Base-by-base conservation (phyloP, 2,888 invertebrate species). In the Andrena bicolor region DNA sequence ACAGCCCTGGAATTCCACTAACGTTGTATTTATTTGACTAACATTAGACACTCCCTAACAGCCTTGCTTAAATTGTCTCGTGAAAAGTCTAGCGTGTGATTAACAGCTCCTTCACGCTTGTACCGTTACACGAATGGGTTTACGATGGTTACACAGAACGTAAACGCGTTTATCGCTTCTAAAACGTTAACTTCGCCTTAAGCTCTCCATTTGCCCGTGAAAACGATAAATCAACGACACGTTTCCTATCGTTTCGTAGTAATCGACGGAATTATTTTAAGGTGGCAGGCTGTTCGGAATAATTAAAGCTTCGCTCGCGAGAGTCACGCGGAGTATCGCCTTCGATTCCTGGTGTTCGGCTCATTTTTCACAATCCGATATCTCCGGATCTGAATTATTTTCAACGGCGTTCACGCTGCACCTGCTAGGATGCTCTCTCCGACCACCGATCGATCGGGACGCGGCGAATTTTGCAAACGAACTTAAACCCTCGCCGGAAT, bases 1-100 rank as follows among this genome's bases (percentile, higher is more conserved):
- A 76, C 23, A 60, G 32, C 20, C 49, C 30, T 41, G 76, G 65
- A 75, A 75, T 16, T 6, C 56, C 26, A n/a, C 56, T n/a, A 32
- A 58, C 10, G 49, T 7, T 53, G 6, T 74, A 10, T 58, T 77
- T 74, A 26, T 26, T 58, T 32, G 8, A 30, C 41, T 49, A 32
- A 32, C 56, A 32, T 2, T 7, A 10, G 10, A 6, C 8, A 49
- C 26, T 65, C n/a, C 30, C 32, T 23, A 20, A 35, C 51, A 71
- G 28, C 41, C 41, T 16, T 48, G 35, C 20, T 28, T 1, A 30
- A 70, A 71, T 61, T 72, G 13, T 26, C 35, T 41, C 35, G 32
- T n/a, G 10, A 60, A 75, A 35, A 28, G 13, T 56, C 26, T 60
- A 3, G 41, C 28, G 30, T 8, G n/a, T 13, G 70, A 30, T 71